Evolutionary conservation across 2,113 vertebrate species (phyloP).

Genomic region (Nestor notabilis): DNA sequence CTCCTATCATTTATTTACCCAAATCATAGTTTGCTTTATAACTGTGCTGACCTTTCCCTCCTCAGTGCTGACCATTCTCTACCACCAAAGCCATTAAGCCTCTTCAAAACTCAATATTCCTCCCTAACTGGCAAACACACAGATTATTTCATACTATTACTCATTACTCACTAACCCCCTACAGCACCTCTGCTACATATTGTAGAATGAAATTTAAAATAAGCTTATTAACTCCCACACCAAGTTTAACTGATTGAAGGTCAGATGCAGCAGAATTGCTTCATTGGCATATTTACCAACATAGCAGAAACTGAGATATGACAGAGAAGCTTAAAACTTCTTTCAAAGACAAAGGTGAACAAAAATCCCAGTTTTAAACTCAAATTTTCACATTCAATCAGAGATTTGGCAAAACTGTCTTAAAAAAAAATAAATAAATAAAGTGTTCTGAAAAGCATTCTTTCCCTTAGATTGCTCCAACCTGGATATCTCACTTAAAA

Average conservation of each 20-base stretch:
- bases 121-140: not conserved
- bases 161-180: not conserved
- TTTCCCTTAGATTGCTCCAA: not conserved
- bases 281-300: not conserved
- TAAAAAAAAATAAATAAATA: not conserved
- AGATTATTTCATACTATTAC: not conserved
- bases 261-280: not conserved
- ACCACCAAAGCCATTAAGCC: not conserved
- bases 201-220: not conserved
- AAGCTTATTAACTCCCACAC: not conserved
- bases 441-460: not conserved
- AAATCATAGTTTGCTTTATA: not conserved
- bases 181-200: not conserved
- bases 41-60: not conserved
- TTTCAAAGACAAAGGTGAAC: not conserved
- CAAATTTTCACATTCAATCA: not conserved
- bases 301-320: not conserved
- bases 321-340: not conserved
- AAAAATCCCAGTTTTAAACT: not conserved
- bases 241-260: not conserved
- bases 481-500: not conserved
- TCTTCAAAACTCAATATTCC: not conserved
- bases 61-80: not conserved
- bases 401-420: not conserved
- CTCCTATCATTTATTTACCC: not conserved